A percentile compares a stretch with the other conserved stretches of the same genome.
Evolutionary conservation across 2,797 vertebrate species (phyloP).

Genomic region (Capromys pilorides): DNA sequence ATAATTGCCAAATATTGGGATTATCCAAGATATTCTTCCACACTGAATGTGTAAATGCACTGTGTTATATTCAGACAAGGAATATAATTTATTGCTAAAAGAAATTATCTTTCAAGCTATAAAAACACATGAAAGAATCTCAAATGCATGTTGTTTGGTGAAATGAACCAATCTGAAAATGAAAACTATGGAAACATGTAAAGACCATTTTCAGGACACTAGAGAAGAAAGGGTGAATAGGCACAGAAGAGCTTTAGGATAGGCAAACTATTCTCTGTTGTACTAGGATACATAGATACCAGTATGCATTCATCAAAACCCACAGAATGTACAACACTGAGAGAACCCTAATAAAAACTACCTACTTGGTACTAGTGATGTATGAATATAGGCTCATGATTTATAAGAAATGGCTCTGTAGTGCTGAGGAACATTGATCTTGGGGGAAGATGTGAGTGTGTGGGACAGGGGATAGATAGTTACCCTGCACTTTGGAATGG

Average conservation of each 20-base stretch:
- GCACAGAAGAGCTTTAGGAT: not conserved
- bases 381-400: not conserved
- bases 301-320: not conserved
- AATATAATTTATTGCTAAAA: constrained; percentile 4
- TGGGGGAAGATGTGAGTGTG: not conserved
- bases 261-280: not conserved
- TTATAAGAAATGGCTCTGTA: not conserved
- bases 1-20: constrained; percentile 28
- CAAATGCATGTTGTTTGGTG: not conserved
- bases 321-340: not conserved
- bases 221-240: not conserved
- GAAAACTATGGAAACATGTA: not conserved
- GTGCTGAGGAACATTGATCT: not conserved
- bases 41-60: not conserved
- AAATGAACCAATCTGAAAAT: constrained; percentile 6
- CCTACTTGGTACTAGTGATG: not conserved
- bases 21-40: not conserved
- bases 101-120: not conserved
- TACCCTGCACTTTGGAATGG: not conserved
- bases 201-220: not conserved
- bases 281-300: not conserved
- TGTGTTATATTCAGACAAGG: not conserved
- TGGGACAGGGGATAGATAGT: too few species aligned
- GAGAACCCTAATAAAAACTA: not conserved
- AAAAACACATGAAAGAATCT: not conserved